A percentile compares a stretch with the other conserved stretches of the same genome.
These are phyloP conservation scores for Cygnus buccinator DNA, from an alignment of 2,113 vertebrate genomes.

Conservation along the genomic window DNA sequence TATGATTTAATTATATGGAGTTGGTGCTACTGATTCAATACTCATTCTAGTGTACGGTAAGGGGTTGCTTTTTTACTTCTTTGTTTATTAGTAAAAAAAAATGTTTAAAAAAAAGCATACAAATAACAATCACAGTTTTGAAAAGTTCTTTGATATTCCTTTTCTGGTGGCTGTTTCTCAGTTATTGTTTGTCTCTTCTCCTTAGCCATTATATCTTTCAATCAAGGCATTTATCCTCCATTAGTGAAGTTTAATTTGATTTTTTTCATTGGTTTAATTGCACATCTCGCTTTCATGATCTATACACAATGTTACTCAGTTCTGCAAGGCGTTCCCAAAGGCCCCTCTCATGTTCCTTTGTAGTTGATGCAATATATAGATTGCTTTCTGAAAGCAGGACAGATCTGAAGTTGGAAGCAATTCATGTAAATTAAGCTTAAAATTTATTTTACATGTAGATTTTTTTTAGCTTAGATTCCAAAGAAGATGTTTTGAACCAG, in stretches of 20 bases:
- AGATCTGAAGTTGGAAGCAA: background rate
- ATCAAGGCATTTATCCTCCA: background rate
- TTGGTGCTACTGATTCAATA: background rate
- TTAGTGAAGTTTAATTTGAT: constrained; percentile 29
- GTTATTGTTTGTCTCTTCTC: background rate
- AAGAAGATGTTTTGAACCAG: background rate
- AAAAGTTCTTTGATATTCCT: background rate
- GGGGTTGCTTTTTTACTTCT: background rate
- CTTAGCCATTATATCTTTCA: background rate
- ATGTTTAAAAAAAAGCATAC: background rate
- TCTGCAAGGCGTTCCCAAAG: background rate
- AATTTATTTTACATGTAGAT: background rate
- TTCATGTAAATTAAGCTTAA: background rate
- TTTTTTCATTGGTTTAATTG: constrained; percentile 25
- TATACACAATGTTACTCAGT: background rate
- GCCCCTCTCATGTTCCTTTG: background rate
- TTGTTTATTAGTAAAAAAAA: background rate
- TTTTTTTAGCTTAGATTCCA: background rate
- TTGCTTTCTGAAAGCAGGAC: background rate
- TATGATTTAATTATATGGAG: constrained; percentile 16
- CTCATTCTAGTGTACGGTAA: background rate
- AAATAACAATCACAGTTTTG: background rate
- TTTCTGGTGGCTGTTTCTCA: background rate
- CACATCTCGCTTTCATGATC: background rate
- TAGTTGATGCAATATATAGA: background rate